Evolutionary conservation across 2,113 vertebrate genomes (phyloP), one percentile per base, ranked within the genome.

Genomic region (Heliornis fulica): DNA sequence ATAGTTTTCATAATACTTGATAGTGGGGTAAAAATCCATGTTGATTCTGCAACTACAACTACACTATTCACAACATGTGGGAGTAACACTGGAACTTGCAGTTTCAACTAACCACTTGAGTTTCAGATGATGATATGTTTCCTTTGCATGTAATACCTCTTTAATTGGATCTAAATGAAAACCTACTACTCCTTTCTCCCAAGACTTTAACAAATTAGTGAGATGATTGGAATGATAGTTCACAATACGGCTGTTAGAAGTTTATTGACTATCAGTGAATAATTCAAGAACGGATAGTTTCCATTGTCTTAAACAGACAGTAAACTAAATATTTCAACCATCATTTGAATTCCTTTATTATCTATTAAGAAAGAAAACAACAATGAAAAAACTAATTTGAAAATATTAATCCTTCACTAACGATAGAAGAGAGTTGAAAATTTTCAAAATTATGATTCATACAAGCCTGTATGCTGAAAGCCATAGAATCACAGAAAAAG

Each of bases 11-110:
- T 40, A 50, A 31, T 28, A 63, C 4, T 82, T 85, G 20, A 36
- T 14, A 64, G 13, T 32, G 13, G 11, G 3, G 1, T 75, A n/a
- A 21, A 84, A 61, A 70, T 40, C 21, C 28, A 51, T 0, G 0
- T 16, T 57, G 51, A 53, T 53, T 56, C n/a, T 66, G 56, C 14
- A 59, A 5, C 48, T 53, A 40, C 9, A 16, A 23, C 13, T 59
- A 32, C 3, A 13, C 6, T 40, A 46, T 60, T 65, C 9, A 29
- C 5, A 48, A 43, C 20, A 2, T 19, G 3, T 11, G 9, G 43
- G 34, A 79, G n/a, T n/a, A 71, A n/a, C 7, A 32, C 16, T 50
- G 34, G 28, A 26, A 64, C 12, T 2, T 13, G 4, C 16, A 80
- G 21, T 29, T 46, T 75, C 48, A 50, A 70, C 28, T 48, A 56